Percentiles rank a stretch among this genome's conserved stretches.
phyloP scores from a whole-genome alignment of 2,888 invertebrate species.

The Eucera pruinosa region DNA sequence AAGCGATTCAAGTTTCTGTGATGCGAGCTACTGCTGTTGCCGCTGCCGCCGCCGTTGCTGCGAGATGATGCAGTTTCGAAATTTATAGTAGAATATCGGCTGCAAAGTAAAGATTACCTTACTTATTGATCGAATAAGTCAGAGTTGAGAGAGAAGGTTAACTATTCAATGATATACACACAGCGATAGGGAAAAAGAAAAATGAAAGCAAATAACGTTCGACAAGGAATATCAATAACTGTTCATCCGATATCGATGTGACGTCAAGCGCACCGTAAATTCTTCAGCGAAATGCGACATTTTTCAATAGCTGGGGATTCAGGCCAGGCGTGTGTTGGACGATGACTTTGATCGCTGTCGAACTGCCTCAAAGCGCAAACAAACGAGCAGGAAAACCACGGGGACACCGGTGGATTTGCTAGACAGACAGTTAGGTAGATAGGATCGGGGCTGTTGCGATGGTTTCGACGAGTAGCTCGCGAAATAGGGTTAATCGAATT shows the following conservation, averaged over 20 bases:
- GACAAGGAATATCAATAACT: slow-evolving; percentile 24
- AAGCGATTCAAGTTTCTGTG: neutral
- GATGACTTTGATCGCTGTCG: slow-evolving; percentile 39
- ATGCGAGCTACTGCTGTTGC: neutral
- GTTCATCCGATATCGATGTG: slow-evolving; percentile 28
- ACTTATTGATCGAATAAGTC: neutral
- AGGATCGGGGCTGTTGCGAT: slow-evolving; percentile 43
- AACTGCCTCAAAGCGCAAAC: slow-evolving; percentile 23
- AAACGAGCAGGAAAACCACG: slow-evolving; percentile 35
- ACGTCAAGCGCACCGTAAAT: slow-evolving; percentile 19
- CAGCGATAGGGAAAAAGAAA: neutral
- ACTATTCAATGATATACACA: neutral
- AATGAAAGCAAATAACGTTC: neutral
- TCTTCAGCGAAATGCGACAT: slow-evolving; percentile 29
- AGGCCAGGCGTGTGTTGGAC: neutral
- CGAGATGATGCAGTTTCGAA: no score
- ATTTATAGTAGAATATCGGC: neutral
- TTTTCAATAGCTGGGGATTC: slow-evolving; percentile 8
- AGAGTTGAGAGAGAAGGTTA: neutral
- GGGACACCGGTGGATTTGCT: neutral
- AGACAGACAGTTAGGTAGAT: slow-evolving; percentile 39
- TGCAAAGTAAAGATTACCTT: neutral
- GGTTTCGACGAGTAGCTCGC: slow-evolving; percentile 64
- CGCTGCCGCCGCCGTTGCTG: no score
- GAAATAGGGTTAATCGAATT: slow-evolving; percentile 79